Evolutionary conservation across 92 coral and sea anemone genomes (phyloP), one percentile per base, ranked within the genome.

Genomic region (Siderastrea siderea): DNA sequence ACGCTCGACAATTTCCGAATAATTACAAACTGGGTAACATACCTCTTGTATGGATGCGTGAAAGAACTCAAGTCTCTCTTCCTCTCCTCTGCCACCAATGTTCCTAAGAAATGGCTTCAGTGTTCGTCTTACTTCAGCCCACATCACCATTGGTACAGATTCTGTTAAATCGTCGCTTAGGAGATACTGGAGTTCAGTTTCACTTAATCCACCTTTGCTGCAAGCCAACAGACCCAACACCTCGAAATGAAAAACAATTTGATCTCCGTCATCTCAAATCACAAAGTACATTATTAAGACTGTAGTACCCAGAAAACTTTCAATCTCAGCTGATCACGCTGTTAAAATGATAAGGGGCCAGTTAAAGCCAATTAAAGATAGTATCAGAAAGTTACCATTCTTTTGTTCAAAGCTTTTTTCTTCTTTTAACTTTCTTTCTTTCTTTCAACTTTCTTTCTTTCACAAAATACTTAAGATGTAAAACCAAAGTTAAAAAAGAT

Each of bases 31-130:
- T 73, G 16, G 61, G 61, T 11, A 8, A 55, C 61, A 55, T 3
- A 15, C 97, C 91, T 94, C 89, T 52, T 88, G 87, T 66, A 94
- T 94, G 11, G 97, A 94, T 15, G 95, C 97, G 45, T 94, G 97
- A 90, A 94, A 92, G 74, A 89, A 94, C 47, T 94, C 97, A 47
- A 94, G 90, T 53, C 93, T 86, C 66, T 94, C 97, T 74, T 94
- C 93, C 55, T 82, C 86, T 52, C 94, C 90, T 26, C 74, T 86
- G 51, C 80, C 86, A 47, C 88, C 80, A 64, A 89, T 75, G 66
- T 85, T 92, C 70, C 97, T 91, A 38, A 94, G 76, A 84, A 92
- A 92, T 13, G 95, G 97, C 62, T 86, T 92, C 45, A 94, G 87
- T 6, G 95, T 90, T 15, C 97, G 95, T 69, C 97, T 82, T 46